Conservation (phyloP, 2,888 invertebrate species). For the Drosophila mimica region DNA sequence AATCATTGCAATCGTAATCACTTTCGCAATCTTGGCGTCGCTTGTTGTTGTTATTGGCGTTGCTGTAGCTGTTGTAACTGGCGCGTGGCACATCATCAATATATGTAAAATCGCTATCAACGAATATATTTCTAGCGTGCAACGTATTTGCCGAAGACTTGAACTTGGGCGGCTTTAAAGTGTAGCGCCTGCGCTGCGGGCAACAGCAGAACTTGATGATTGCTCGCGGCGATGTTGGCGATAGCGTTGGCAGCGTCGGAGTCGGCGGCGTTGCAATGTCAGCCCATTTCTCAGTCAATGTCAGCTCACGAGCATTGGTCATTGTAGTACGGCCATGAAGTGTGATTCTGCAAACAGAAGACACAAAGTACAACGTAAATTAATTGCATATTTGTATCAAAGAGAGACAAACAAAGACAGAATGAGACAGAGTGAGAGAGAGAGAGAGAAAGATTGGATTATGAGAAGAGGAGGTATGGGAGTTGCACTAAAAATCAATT, state of each 20-base stretch:
- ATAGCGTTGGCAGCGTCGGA: conserved; percentile 70
- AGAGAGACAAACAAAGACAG: background rate
- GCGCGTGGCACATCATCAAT: conserved; percentile 82
- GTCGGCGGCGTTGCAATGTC: conserved; percentile 78
- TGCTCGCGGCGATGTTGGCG: conserved; percentile 82
- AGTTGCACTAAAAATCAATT: conserved; percentile 67
- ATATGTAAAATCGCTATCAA: conserved; percentile 82
- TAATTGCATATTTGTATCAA: conserved; percentile 30
- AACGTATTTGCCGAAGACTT: conserved; percentile 66
- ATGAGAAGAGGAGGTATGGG: background rate
- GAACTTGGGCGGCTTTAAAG: conserved; percentile 77
- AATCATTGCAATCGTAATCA: conserved; percentile 63
- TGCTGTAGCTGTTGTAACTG: conserved; percentile 43
- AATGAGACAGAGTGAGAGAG: background rate
- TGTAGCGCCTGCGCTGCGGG: conserved; percentile 82
- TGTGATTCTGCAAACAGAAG: conserved; percentile 74
- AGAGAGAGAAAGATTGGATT: background rate
- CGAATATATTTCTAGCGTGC: conserved; percentile 81
- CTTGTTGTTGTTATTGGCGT: conserved; percentile 46
- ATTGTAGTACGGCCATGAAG: conserved; percentile 84
- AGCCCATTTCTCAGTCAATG: conserved; percentile 84
- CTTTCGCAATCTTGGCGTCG: conserved; percentile 66
- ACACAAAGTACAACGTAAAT: conserved; percentile 14
- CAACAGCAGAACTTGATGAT: conserved; percentile 82
- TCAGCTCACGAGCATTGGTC: conserved; percentile 84